These are phyloP conservation scores for Channa maculata DNA, from an alignment of 2,113 vertebrate genomes.

Conservation along the genomic window DNA sequence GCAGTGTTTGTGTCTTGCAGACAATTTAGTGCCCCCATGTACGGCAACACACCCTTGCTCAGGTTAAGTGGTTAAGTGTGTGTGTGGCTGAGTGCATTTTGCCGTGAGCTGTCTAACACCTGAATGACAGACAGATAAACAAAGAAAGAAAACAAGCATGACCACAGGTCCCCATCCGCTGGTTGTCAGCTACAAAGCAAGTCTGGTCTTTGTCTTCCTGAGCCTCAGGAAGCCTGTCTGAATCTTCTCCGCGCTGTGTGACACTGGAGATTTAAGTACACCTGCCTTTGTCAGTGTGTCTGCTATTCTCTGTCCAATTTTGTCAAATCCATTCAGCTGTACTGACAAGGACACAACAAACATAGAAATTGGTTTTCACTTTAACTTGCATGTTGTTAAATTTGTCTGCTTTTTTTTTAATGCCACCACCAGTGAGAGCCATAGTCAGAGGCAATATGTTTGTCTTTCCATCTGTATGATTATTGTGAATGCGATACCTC, in stretches of 20 bases:
- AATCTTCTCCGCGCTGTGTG: slow-evolving; percentile 16
- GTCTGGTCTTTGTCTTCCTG: slow-evolving; percentile 13
- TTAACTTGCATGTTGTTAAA: background rate
- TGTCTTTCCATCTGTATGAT: too few species aligned
- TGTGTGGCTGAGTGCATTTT: background rate
- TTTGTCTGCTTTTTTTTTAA: too few species aligned
- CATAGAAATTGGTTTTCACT: background rate
- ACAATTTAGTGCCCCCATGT: slow-evolving; percentile 14
- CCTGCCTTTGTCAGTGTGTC: background rate
- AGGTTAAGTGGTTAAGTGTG: background rate
- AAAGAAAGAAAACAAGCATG: background rate
- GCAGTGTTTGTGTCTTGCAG: background rate
- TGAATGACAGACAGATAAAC: slow-evolving; percentile 21
- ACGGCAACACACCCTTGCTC: background rate
- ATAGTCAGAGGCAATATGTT: too few species aligned
- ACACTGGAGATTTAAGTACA: slow-evolving; percentile 22
- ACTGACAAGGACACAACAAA: background rate
- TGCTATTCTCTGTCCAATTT: background rate
- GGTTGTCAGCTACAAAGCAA: slow-evolving; percentile 12
- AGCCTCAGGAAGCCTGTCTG: slow-evolving; percentile 27
- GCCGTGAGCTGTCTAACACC: slow-evolving; percentile 31
- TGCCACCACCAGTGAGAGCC: background rate
- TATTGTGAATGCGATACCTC: too few species aligned
- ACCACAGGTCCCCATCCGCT: slow-evolving; percentile 11
- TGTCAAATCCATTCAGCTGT: slow-evolving; percentile 6